Evolutionary conservation across 1,140 invertebrate species (phyloP).

Genomic region (Oedothorax gibbosus): DNA sequence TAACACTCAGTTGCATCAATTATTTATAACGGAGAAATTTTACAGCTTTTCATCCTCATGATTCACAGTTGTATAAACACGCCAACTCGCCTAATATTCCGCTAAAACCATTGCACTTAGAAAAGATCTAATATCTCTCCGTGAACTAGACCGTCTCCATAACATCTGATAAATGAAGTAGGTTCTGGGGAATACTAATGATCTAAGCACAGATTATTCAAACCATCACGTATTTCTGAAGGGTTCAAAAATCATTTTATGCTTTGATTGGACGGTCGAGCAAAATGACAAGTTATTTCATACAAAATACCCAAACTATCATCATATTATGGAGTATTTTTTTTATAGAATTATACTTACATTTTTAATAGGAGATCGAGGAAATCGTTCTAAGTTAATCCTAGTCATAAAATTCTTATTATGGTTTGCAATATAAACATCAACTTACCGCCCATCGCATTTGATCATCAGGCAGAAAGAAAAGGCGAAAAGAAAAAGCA

Average conservation of each 20-base stretch:
- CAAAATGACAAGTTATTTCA: background rate
- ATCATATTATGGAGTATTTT: background rate
- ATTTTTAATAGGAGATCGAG: background rate
- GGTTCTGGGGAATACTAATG: constrained; percentile 26
- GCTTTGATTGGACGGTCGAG: background rate
- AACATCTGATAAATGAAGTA: constrained; percentile 21
- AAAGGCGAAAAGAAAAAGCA: too few species aligned
- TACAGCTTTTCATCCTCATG: too few species aligned
- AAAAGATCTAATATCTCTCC: background rate
- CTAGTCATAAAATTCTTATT: constrained; percentile 20
- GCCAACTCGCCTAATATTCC: too few species aligned
- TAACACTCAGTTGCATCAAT: too few species aligned
- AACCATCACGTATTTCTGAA: background rate
- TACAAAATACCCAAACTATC: constrained; percentile 7
- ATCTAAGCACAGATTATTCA: background rate
- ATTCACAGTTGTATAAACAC: too few species aligned
- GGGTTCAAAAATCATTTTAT: background rate
- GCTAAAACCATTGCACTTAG: too few species aligned
- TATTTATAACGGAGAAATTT: too few species aligned
- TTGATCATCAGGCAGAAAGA: background rate
- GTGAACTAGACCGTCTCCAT: constrained; percentile 22
- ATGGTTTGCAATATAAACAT: constrained; percentile 15
- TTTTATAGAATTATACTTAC: background rate
- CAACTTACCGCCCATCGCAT: constrained; percentile 31
- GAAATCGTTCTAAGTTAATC: constrained; percentile 9